Base-by-base conservation (phyloP, 2,113 vertebrate genomes). In the Alligator sinensis region DNA sequence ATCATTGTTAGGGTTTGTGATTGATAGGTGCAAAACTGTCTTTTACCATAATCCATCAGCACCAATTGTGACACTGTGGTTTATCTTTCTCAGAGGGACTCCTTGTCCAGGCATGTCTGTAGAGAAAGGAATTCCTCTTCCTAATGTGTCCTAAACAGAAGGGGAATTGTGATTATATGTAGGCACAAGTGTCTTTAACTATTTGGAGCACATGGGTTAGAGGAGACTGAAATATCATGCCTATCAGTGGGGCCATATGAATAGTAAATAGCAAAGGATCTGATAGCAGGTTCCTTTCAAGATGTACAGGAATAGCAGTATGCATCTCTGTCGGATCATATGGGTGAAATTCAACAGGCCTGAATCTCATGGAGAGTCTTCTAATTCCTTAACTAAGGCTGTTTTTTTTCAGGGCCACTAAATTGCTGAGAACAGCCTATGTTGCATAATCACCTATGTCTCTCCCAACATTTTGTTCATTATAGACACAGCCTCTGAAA, bases 191-290 rank as follows among this genome's bases (percentile, higher is more conserved):
- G 96, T 80, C 89, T 85, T 79, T 86, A 90, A 92, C 86, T 92
- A 89, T 89, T 84, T 95, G 92, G 89, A 96, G 89, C 14, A 1
- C 1, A 1, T 94, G 92, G 38, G 87, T 93, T 96, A 92, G 89
- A 0, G 0, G 86, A 85, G 95, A 83, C 93, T 97, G 97, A 97
- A 97, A 97, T 97, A 95, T 96, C 93, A 97, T 0, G 94, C 97
- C 97, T 91, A 92, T 93, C 93, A 87, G 96, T 88, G 93, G 62
- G 84, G 94, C 89, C 86, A 91, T 88, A 84, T 38, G 86, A 93
- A 97, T 87, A 96, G 94, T 97, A 97, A 97, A 97, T 97, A 97
- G 94, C 97, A 96, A 90, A 96, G 97, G 96, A 97, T 97, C 97
- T 97, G 92, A 90, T 97, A 94, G 97, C 97, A 97, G 96, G 80